These are phyloP conservation scores for Balanococcus diminutus DNA, from an alignment of 2,888 invertebrate genomes.

Conservation along the genomic window DNA sequence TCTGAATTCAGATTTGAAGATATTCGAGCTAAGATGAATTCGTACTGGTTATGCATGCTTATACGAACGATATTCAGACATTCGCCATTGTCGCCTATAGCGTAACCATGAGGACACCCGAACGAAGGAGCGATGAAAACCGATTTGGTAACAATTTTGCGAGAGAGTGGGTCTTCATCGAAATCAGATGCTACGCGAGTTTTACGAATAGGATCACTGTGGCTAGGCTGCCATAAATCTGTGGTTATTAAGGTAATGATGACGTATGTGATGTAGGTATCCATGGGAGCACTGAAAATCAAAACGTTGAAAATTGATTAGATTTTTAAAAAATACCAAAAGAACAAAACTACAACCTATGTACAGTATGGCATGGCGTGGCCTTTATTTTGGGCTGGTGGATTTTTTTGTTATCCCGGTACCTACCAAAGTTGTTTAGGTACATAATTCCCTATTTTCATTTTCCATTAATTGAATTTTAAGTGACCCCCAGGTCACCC, in stretches of 20 bases:
- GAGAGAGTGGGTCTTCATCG: not conserved
- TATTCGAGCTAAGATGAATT: not conserved
- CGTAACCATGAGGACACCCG: not conserved
- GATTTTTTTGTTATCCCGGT: too few relatives aligned
- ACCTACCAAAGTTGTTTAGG: too few relatives aligned
- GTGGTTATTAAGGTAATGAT: not conserved
- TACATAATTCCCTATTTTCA: too few relatives aligned
- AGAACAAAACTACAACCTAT: too few relatives aligned
- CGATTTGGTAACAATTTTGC: slow-evolving; percentile 23
- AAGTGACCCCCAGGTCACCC: too few relatives aligned
- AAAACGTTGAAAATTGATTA: not conserved
- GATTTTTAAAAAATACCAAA: too few relatives aligned
- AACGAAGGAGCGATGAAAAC: slow-evolving; percentile 24
- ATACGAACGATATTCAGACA: not conserved
- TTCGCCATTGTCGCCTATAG: not conserved
- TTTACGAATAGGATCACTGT: not conserved
- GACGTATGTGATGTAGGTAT: not conserved
- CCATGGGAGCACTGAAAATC: not conserved
- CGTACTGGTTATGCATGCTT: not conserved
- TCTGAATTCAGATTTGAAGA: not conserved
- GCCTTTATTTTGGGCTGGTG: too few relatives aligned
- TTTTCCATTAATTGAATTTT: too few relatives aligned
- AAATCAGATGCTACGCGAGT: not conserved
- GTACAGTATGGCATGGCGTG: too few relatives aligned
- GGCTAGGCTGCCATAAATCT: not conserved